Base-by-base conservation (phyloP, 2,113 vertebrate genomes). In the Ageneiosus marmoratus region DNA sequence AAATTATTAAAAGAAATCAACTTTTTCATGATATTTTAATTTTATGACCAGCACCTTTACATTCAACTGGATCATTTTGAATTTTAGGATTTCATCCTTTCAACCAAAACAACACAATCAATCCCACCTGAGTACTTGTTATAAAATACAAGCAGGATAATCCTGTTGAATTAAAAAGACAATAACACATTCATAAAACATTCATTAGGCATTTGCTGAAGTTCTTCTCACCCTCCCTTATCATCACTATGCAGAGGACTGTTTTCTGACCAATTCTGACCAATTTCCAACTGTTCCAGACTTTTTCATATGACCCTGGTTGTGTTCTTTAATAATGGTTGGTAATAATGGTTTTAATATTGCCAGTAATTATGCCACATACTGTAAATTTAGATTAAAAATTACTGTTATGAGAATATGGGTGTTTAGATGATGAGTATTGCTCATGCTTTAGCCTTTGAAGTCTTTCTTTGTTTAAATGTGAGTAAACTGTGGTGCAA, bases 391-490 rank as follows among this genome's bases (percentile, higher is more conserved):
- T 22, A 1, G 2, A 6, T 0, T 1, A 6, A 55, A 55, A 22
- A 55, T 22, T 6, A 20, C 22, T 55, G 18, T 51, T 51, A 51
- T 51, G 15, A 0, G 16, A 18, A 51, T 4, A 7, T 51, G 16
- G 41, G 16, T 10, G 13, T 60, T 51, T 8, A 41, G 76, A 79
- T 73, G 65, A 73, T 79, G 34, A 72, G 44, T 41, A 77, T 85
- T n/a, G n/a, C n/a, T 85, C 34, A 24, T 69, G 63, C 34, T 63
- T 63, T 55, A 53, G 62, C 81, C 81, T 88, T 53, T 85, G 83
- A 85, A 79, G 81, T 82, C 46, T 78, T 55, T 50, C 83, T 83
- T 83, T 88, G 82, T 85, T 85, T 85, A 84, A 77, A 70, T 62
- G 69, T 63, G 70, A 85, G 79, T 85, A 81, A 85, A 79, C 84